Conservation (phyloP, 1,140 invertebrate genomes). For the Scylla paramamosain region DNA sequence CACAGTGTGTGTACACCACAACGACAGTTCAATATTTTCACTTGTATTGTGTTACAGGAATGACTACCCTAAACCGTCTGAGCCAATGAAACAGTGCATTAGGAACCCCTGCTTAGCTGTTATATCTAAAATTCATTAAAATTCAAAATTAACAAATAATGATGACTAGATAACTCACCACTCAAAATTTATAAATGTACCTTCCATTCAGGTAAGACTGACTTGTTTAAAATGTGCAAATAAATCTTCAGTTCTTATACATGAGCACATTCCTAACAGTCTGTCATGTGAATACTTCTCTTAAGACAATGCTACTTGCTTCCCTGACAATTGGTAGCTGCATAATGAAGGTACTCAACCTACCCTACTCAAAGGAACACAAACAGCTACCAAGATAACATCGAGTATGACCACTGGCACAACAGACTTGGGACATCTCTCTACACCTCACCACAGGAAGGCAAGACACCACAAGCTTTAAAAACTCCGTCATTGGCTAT, state of each 20-base stretch:
- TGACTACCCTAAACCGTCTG: not conserved
- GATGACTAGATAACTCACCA: too few relatives aligned
- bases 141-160: too few relatives aligned
- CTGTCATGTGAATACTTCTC: not conserved
- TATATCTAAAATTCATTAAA: not conserved
- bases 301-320: not conserved
- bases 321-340: not conserved
- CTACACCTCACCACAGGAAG: conserved; percentile 7
- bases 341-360: not conserved
- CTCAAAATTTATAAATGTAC: not conserved
- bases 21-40: too few relatives aligned
- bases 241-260: not conserved
- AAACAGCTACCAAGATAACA: not conserved
- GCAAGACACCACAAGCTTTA: not conserved
- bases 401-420: not conserved
- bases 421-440: not conserved
- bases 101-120: not conserved
- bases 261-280: not conserved
- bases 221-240: not conserved
- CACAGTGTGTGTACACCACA: too few relatives aligned
- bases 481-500: not conserved
- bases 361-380: not conserved
- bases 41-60: too few relatives aligned
- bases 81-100: not conserved
- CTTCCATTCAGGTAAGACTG: not conserved